Evolutionary conservation across 2,888 invertebrate species (phyloP), one percentile per base, ranked within the genome.

Genomic region (Drosophila planitibia): DNA sequence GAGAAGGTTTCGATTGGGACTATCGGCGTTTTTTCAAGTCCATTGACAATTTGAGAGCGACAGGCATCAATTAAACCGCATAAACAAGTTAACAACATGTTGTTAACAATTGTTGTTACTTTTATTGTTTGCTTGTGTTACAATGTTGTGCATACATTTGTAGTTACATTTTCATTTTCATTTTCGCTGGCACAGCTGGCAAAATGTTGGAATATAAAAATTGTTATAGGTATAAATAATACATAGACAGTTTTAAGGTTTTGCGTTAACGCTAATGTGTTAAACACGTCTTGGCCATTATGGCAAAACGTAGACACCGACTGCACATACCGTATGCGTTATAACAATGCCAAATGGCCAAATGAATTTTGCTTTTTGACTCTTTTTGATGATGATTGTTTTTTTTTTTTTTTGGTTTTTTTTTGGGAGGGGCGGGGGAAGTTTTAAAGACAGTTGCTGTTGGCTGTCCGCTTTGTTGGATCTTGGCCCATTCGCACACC

Each of bases 211-310:
- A 47, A 76, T 76, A 81, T 66, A 75, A 81, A 86, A 80, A 79
- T 66, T 65, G 72, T 72, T 68, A 79, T 76, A 76, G 81, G 80
- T 70, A 77, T 87, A 76, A 84, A 77, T 47, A 47, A 25, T 47
- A 16, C 47, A 80, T 16, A 76, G 66, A 75, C 70, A 79, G 74
- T 82, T 82, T 77, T 75, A 69, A 80, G 76, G 74, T 69, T 81
- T 83, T 76, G 74, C 77, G 84, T 80, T 85, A 76, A 86, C 74
- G 80, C 80, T 89, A 85, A 85, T 85, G 85, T 85, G 85, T 75
- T 75, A 83, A 82, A 87, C 90, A 85, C 85, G 85, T 89, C 85
- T 89, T 85, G 85, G 90, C 88, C 88, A 85, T 85, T 85, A 87
- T 75, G 51, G 19, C 59, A 12, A 30, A 9, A 61, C 19, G 53